Base-by-base conservation (phyloP, 2,888 invertebrate species). In the Galeopsomyia nigrocyanea region DNA sequence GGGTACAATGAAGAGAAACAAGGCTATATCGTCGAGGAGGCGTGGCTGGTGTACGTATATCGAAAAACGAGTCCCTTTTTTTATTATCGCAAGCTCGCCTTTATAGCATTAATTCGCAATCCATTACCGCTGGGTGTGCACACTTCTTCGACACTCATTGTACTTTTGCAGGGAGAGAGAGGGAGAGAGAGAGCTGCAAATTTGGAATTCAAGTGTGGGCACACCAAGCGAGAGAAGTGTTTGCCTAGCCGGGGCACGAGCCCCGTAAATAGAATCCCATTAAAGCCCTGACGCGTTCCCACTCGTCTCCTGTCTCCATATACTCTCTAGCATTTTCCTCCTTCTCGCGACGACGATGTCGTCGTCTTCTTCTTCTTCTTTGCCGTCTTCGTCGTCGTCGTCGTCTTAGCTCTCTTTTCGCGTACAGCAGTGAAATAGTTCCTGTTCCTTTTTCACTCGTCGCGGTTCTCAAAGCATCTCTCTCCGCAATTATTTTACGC, bases 191-290 rank as follows among this genome's bases (percentile, higher is more conserved):
- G 39, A 39, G 10, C 39, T 39, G 39, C 5, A 39, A 39, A 39
- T 39, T 39, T 7, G 39, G 39, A 39, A 39, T 39, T 67, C 56
- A 57, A 72, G 76, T 68, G 62, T 64, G 58, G 60, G 50, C 56
- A 51, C 70, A 21, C 61, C 64, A 21, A 55, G 76, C 61, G 49
- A 65, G 68, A 68, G 73, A 78, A 81, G 81, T 84, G 84, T 84
- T 84, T 85, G 82, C 80, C 79, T 82, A 84, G 82, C 82, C 81
- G 78, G 78, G 78, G 81, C 83, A 82, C 82, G 84, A 82, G 79
- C 78, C 83, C 80, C 80, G 84, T 84, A 85, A 85, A 84, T 84
- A 85, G 83, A 84, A 84, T 84, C 82, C 83, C 83, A 84, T 84
- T 84, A 84, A 83, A 82, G 82, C 79, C 78, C 82, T 81, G 83